A percentile compares a stretch with the other conserved stretches of the same genome.
phyloP scores from a whole-genome alignment of 23 tunicate species.

The Clavelina lepadiformis region DNA sequence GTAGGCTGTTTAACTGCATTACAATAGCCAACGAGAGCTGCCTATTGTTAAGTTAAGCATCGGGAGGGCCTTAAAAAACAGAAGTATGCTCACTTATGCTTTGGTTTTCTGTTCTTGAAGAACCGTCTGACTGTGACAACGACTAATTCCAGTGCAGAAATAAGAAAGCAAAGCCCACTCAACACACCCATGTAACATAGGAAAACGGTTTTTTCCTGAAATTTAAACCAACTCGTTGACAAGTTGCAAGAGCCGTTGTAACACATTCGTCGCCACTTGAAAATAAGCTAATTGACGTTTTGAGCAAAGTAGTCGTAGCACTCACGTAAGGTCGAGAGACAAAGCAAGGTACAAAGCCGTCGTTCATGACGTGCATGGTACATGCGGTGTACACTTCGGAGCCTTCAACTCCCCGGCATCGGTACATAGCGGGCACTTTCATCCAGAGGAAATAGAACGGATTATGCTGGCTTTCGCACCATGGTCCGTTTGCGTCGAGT shows the following conservation, averaged over 20 bases:
- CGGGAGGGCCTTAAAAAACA: neutral
- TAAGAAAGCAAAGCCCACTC: constrained; percentile 67
- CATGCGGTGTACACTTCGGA: constrained; percentile 72
- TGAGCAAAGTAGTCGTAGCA: too few species aligned
- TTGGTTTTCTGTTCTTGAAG: constrained; percentile 35
- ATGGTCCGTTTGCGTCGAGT: constrained; percentile 22
- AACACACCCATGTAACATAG: constrained; percentile 82
- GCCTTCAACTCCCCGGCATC: constrained; percentile 44
- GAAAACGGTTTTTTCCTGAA: constrained; percentile 88
- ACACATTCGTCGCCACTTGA: too few species aligned
- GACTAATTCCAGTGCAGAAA: constrained; percentile 63
- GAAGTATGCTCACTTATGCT: constrained; percentile 15
- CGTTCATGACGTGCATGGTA: constrained; percentile 44
- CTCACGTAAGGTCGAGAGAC: constrained; percentile 94
- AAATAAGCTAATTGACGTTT: too few species aligned
- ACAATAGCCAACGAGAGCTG: too few species aligned
- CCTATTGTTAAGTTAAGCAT: too few species aligned
- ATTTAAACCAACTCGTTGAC: too few species aligned
- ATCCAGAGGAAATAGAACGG: constrained; percentile 78
- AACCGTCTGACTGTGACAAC: constrained; percentile 37
- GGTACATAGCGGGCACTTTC: constrained; percentile 75
- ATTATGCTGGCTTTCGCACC: constrained; percentile 25
- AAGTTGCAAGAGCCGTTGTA: too few species aligned
- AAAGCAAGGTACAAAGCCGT: constrained; percentile 87
- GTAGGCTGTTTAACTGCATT: too few species aligned